A percentile compares a stretch with the other conserved stretches of the same genome.
Conservation (phyloP, 2,888 invertebrate genomes). For the Nemapogon koenigi region DNA sequence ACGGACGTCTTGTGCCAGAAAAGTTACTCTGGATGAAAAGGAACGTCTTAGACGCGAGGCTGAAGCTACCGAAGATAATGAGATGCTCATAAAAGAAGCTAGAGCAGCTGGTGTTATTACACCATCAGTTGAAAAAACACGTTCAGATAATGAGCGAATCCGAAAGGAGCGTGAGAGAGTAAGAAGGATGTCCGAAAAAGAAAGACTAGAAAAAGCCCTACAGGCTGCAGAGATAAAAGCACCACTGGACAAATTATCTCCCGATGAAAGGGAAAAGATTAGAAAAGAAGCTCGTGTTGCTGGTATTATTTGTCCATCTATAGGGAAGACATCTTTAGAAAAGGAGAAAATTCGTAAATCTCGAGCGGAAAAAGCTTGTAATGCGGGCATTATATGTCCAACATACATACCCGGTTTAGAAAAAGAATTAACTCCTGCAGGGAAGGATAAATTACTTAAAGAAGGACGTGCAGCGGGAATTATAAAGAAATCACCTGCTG, state of each 20-base stretch:
- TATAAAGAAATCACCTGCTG: background rate
- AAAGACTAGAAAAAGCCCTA: conserved; percentile 20
- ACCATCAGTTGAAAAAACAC: conserved; percentile 21
- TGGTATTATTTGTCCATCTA: background rate
- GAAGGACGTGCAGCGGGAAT: background rate
- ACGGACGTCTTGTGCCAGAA: background rate
- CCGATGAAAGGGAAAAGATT: conserved; percentile 20
- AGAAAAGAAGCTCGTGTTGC: background rate
- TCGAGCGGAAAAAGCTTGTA: background rate
- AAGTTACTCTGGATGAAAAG: background rate
- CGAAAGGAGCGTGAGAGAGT: background rate
- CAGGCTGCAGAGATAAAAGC: conserved; percentile 19
- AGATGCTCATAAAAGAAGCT: conserved; percentile 21
- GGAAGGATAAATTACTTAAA: background rate
- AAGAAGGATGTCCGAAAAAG: conserved; percentile 13
- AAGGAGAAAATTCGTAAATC: background rate
- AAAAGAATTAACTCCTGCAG: no score
- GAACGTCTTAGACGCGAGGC: background rate
- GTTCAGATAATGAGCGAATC: conserved; percentile 8
- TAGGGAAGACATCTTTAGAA: background rate
- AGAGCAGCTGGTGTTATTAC: conserved; percentile 23
- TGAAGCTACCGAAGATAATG: background rate
- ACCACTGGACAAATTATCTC: conserved; percentile 22
- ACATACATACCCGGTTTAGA: no score
- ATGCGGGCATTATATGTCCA: no score